Base-by-base conservation (phyloP, 2,888 invertebrate species). In the Acrobasis repandana region DNA sequence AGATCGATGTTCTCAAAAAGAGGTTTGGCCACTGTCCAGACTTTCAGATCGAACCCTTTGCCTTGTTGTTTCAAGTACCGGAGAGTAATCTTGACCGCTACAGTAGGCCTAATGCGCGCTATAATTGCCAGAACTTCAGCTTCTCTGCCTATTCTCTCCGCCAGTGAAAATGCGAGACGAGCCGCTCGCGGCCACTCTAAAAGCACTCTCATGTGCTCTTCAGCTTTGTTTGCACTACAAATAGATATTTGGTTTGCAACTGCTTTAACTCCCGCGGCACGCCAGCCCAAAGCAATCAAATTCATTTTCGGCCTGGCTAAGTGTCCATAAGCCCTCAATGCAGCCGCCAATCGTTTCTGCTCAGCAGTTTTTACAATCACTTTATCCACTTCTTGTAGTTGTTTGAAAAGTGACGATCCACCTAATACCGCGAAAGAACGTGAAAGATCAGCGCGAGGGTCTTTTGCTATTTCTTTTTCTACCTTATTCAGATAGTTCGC, bases 21-120 rank as follows among this genome's bases (percentile, higher is more conserved):
- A 0, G 73, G 68, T 63, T 80, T 80, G 10, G 83, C 62, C 9
- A 72, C 67, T n/a, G 72, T 62, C 86, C 86, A 88, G n/a, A 85
- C 62, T 43, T 61, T 56, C 14, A 18, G 49, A 57, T 83, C 73
- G 1, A 74, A 66, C 0, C 46, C 46, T 20, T 71, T 65, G 3
- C 72, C 67, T 1, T 36, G 62, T 0, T 65, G 63, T 1, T 69
- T 62, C 50, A 76, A 73, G 52, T 80, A 73, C 2, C 67, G 54
- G 1, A 83, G 60, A 0, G 77, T 80, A 3, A 71, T 65, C 62
- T 75, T 79, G 1, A 88, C 20, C 0, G 78, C 77, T 8, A 71
- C 71, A 2, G 65, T 67, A 0, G 86, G 85, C 33, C 75, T 73
- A 28, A 71, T 57, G 9, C 63, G 66, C 4, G 67, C 76, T 15